Evolutionary conservation across 1,140 invertebrate species (phyloP).

Genomic region (Metaphire vulgaris): DNA sequence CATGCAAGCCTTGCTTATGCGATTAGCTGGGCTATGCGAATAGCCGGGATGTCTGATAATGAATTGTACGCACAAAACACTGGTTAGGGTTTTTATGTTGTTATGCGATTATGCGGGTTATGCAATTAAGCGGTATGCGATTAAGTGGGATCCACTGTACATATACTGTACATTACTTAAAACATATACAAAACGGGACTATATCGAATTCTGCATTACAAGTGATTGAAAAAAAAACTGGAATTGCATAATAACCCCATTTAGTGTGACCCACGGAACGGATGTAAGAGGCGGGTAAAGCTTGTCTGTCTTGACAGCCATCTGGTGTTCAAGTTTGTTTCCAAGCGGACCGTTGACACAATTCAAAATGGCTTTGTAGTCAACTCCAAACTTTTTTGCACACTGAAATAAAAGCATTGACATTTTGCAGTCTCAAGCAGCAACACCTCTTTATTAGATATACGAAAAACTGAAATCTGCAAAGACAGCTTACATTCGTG

Average conservation of each 20-base stretch:
- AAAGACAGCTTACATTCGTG: not conserved
- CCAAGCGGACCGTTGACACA: slow-evolving; percentile 64
- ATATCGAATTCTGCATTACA: not conserved
- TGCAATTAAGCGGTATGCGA: too few species aligned
- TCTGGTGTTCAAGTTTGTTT: slow-evolving; percentile 64
- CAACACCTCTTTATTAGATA: not conserved
- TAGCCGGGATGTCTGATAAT: too few species aligned
- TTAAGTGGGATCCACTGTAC: too few species aligned
- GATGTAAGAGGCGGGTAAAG: slow-evolving; percentile 65
- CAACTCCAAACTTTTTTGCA: slow-evolving; percentile 40
- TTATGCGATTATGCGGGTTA: too few species aligned
- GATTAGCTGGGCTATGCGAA: too few species aligned
- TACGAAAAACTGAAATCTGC: not conserved
- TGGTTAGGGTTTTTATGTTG: too few species aligned
- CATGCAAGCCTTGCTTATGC: too few species aligned
- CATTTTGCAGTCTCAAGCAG: not conserved
- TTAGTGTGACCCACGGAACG: slow-evolving; percentile 75
- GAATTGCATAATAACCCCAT: slow-evolving; percentile 57
- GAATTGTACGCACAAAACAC: too few species aligned
- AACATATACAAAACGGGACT: not conserved
- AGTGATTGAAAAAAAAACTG: not conserved
- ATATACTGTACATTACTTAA: not conserved
- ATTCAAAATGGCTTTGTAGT: slow-evolving; percentile 60
- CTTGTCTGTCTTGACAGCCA: slow-evolving; percentile 68
- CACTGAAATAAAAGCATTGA: slow-evolving; percentile 34